Percentiles rank a stretch among this genome's conserved stretches.
These are phyloP conservation scores for Rosalia funebris DNA, from an alignment of 2,888 invertebrate genomes.

Conservation along the genomic window DNA sequence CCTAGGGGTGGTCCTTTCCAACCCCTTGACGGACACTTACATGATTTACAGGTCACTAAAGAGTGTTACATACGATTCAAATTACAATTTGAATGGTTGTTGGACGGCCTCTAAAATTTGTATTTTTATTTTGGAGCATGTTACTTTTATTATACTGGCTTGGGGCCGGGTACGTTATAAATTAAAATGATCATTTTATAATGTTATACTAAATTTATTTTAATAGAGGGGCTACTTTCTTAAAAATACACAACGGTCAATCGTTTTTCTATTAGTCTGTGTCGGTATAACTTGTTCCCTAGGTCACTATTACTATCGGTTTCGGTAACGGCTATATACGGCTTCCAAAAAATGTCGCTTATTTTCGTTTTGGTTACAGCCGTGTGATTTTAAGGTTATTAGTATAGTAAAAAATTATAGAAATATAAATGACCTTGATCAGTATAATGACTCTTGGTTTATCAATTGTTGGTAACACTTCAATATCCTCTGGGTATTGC, in stretches of 20 bases:
- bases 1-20: conserved; percentile 43
- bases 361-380: too few species aligned
- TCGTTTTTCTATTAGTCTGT: conserved; percentile 50
- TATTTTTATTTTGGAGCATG: conserved; percentile 48
- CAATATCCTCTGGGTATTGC: too few species aligned
- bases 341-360: too few species aligned
- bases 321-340: conserved; percentile 1
- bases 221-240: conserved; percentile 53
- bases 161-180: conserved; percentile 47
- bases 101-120: conserved; percentile 58
- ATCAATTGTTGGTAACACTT: too few species aligned
- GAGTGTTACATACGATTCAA: conserved; percentile 59
- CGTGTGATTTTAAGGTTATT: too few species aligned
- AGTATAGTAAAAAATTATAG: too few species aligned
- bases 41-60: conserved; percentile 55
- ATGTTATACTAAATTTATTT: conserved; percentile 58
- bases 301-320: conserved; percentile 11
- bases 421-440: too few species aligned
- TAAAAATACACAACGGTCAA: conserved; percentile 48
- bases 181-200: conserved; percentile 59
- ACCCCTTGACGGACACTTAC: conserved; percentile 51
- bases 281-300: conserved; percentile 24
- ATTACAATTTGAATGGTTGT: conserved; percentile 51
- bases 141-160: conserved; percentile 37
- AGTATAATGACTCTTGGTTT: too few species aligned